Conservation (phyloP, 2,797 vertebrate genomes). For the Thunnus albacares region DNA sequence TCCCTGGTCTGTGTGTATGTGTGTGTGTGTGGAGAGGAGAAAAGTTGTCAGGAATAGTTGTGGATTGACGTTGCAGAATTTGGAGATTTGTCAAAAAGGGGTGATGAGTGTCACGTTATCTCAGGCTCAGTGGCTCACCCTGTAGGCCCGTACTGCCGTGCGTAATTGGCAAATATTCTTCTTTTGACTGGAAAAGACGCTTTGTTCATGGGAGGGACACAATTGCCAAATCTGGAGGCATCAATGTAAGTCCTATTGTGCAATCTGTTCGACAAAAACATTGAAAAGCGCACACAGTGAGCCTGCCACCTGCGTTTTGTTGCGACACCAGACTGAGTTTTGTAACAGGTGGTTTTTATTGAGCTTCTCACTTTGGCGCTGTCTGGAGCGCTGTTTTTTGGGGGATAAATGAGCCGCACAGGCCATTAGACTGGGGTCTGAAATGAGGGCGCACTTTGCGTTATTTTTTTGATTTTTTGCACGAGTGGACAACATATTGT, state of each 20-base stretch:
- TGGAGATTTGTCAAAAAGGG: background rate
- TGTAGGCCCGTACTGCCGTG: constrained; percentile 3
- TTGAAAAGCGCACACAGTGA: background rate
- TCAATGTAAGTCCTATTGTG: background rate
- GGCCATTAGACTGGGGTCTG: constrained; percentile 27
- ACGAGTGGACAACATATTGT: constrained; percentile 34
- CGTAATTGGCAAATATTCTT: constrained; percentile 27
- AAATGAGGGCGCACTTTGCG: constrained; percentile 58
- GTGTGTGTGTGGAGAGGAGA: constrained; percentile 5
- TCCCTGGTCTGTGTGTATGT: background rate
- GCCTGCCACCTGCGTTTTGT: background rate
- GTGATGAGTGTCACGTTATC: constrained; percentile 20
- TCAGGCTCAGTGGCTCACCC: background rate
- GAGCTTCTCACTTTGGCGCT: constrained; percentile 42
- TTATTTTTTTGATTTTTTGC: constrained; percentile 45
- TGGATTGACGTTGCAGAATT: constrained; percentile 30
- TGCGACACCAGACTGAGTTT: constrained; percentile 31
- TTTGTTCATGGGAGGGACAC: background rate
- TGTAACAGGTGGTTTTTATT: constrained; percentile 74
- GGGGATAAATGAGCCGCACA: constrained; percentile 32
- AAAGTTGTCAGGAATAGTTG: constrained; percentile 65
- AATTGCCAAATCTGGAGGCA: constrained; percentile 20
- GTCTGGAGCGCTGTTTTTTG: background rate
- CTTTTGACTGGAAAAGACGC: background rate
- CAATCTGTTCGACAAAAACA: background rate